Base-by-base conservation (phyloP, 2,888 invertebrate species). In the Melangyna quadrimaculata region DNA sequence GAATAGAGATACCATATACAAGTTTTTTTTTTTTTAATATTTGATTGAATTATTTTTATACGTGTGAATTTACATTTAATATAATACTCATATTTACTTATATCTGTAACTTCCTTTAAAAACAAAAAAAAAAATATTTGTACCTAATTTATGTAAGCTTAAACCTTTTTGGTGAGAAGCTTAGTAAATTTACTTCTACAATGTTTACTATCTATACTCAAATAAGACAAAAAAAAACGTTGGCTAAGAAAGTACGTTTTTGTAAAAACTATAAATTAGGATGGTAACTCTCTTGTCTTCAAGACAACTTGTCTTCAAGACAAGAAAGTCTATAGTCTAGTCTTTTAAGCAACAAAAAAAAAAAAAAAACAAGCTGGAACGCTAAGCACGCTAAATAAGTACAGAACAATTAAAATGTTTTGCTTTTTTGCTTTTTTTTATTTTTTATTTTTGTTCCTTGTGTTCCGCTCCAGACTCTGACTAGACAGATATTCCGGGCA, bases 381-480 rank as follows among this genome's bases (percentile, higher is more conserved):
- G 43, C 10, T 35, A 29, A 43, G 48, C n/a, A 19, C 48, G 67
- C 35, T 51, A 2, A 67, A 51, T 40, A 65, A 43, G 27, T 61
- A 55, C 43, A 51, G 27, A 48, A 55, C 82, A 78, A 73, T 72
- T 78, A 73, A 59, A 61, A 55, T 78, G 55, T 61, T 78, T 78
- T 78, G 65, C 57, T 71, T 74, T 83, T 48, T 19, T 69, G 0
- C 14, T 48, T 22, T 48, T 7, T 6, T 29, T 24, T 65, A 14
- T 17, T 63, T 53, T 14, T 53, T 27, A 37, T 57, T 63, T 40
- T 5, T 35, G 9, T 57, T 53, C 1, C 9, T 40, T n/a, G 29
- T 43, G 45, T 69, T 79, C 53, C 71, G 75, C 80, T 80, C 80
- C 80, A 80, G 84, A 84, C 79, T 67, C 35, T 43, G 71, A 57